These are phyloP conservation scores for Labia minor DNA, from an alignment of 2,888 invertebrate species.

Conservation along the genomic window DNA sequence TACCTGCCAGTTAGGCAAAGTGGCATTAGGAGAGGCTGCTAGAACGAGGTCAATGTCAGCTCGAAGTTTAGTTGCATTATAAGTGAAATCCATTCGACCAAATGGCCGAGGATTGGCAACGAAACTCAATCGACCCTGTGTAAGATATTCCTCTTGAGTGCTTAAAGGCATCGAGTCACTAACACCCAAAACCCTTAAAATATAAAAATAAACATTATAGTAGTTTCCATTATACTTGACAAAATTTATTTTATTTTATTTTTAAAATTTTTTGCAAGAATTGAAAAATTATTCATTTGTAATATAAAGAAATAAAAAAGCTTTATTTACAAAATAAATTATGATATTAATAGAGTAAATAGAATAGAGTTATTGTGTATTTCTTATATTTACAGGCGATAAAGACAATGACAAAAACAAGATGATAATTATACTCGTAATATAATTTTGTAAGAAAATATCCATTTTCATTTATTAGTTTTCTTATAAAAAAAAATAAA, in stretches of 20 bases:
- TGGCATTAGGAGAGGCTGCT: background rate
- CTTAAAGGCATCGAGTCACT: conserved; percentile 17
- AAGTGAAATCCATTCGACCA: background rate
- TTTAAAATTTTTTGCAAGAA: conserved; percentile 31
- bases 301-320: no score
- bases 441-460: no score
- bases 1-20: background rate
- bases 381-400: no score
- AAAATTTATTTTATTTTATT: conserved; percentile 34
- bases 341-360: no score
- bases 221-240: conserved; percentile 24
- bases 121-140: background rate
- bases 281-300: no score
- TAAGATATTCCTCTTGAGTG: background rate
- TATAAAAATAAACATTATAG: background rate
- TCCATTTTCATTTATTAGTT: no score
- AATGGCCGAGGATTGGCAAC: background rate
- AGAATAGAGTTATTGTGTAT: no score
- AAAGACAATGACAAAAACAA: no score
- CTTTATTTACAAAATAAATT: no score
- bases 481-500: no score
- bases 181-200: conserved; percentile 24
- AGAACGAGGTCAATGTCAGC: background rate
- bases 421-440: no score
- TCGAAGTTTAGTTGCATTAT: background rate